These are phyloP conservation scores for Columbina picui DNA, from an alignment of 2,113 vertebrate species.

Conservation along the genomic window DNA sequence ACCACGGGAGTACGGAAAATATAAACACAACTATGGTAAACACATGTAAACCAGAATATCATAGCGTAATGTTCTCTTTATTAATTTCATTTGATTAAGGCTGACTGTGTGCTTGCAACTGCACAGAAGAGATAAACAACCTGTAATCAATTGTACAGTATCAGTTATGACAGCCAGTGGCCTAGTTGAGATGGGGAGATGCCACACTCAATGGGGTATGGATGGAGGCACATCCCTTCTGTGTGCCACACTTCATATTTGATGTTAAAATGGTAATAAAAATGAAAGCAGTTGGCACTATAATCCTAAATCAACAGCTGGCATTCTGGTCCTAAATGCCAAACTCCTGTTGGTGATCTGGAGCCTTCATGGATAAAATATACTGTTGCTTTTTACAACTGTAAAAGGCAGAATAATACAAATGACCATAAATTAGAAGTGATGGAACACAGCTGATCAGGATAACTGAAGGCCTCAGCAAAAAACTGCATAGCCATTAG, in stretches of 20 bases:
- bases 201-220: neutral
- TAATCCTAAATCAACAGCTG: slow-evolving; percentile 10
- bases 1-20: neutral
- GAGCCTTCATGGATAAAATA: neutral
- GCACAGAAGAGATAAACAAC: neutral
- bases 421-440: neutral
- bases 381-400: neutral
- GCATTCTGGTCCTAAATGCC: neutral
- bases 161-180: neutral
- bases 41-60: neutral
- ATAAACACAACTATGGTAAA: neutral
- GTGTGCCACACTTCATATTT: neutral
- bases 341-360: neutral
- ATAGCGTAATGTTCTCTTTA: neutral
- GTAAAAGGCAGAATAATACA: neutral
- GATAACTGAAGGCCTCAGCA: neutral
- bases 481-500: neutral
- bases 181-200: neutral
- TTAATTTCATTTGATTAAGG: neutral
- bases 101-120: neutral
- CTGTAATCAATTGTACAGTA: neutral
- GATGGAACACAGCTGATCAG: neutral
- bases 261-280: neutral
- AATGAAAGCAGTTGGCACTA: neutral
- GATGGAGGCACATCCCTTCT: neutral